Conservation (phyloP, 2,797 vertebrate species). For the Limnodromus scolopaceus region DNA sequence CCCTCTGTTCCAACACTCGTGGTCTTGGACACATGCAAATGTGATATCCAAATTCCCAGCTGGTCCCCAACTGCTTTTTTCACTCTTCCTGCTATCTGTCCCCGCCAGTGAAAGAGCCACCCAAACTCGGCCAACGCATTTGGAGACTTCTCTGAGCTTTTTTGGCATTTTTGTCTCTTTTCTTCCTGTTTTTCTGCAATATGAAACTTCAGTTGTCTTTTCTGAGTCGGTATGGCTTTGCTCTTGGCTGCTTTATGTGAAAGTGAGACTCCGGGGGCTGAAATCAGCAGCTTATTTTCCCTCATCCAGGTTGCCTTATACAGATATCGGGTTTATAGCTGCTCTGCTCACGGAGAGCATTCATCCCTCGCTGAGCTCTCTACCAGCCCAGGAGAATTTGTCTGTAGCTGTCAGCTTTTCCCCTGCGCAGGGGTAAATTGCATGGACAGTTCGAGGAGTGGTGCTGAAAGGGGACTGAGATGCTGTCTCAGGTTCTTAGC, state of each 20-base stretch:
- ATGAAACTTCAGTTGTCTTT: not conserved
- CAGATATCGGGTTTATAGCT: not conserved
- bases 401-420: not conserved
- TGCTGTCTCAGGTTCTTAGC: not conserved
- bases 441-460: not conserved
- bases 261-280: not conserved
- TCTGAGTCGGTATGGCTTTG: not conserved
- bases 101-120: not conserved
- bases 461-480: not conserved
- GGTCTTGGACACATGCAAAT: not conserved
- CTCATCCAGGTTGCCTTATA: not conserved
- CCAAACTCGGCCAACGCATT: not conserved
- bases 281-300: not conserved
- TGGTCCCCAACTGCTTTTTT: not conserved
- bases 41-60: not conserved
- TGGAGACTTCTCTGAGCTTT: not conserved
- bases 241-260: not conserved
- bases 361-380: not conserved
- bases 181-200: not conserved
- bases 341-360: not conserved
- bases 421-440: not conserved
- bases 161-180: not conserved
- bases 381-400: not conserved
- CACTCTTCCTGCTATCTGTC: not conserved
- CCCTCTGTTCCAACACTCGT: not conserved